Conservation (phyloP, 2,113 vertebrate species). For the Tonatia bakeri region DNA sequence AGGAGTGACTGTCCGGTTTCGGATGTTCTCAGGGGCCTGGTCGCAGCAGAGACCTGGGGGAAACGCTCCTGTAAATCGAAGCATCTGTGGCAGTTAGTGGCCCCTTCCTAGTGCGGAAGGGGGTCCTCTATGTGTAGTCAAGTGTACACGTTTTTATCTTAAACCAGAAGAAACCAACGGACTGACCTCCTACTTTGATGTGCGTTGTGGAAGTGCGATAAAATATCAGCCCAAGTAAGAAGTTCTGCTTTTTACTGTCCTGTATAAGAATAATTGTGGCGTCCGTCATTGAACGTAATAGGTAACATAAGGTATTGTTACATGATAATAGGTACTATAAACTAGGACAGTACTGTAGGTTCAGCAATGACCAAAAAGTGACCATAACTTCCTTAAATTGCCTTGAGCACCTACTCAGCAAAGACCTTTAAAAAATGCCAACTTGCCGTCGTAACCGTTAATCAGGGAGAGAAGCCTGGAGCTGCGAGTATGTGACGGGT, state of each 20-base stretch:
- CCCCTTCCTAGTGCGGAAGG: neutral
- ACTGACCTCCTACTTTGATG: neutral
- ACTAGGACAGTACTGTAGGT: no score
- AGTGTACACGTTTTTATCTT: neutral
- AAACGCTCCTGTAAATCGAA: neutral
- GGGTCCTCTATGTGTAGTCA: neutral
- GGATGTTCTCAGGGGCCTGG: neutral
- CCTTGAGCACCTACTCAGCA: neutral
- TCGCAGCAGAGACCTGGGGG: rapidly evolving
- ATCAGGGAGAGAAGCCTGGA: neutral
- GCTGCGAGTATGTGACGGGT: neutral
- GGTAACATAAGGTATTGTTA: neutral
- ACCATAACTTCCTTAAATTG: neutral
- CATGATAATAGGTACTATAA: neutral
- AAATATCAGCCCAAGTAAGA: neutral
- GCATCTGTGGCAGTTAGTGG: neutral
- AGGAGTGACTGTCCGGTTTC: neutral
- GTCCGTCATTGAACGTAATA: neutral
- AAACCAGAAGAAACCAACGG: neutral
- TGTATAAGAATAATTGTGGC: neutral
- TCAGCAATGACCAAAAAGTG: neutral
- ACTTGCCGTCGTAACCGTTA: neutral
- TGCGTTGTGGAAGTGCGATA: neutral
- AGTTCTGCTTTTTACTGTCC: neutral
- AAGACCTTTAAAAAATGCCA: neutral